Percentiles rank a stretch among this genome's conserved stretches.
These are phyloP conservation scores for Leptatherina wallacei DNA, from an alignment of 2,797 vertebrate genomes.

Conservation along the genomic window DNA sequence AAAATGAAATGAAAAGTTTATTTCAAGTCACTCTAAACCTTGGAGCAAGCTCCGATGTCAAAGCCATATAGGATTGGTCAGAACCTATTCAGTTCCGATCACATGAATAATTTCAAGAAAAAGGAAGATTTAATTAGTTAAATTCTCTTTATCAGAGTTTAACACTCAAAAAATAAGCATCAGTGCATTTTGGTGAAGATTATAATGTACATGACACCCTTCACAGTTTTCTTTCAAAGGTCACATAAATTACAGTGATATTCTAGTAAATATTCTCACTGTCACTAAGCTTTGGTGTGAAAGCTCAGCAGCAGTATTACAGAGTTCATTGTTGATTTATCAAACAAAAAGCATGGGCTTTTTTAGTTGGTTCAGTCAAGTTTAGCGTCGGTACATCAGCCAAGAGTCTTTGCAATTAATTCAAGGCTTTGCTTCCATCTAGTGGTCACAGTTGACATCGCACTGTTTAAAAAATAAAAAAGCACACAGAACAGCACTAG, in stretches of 20 bases:
- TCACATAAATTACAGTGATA: neutral
- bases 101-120: neutral
- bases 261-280: neutral
- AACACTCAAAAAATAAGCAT: neutral
- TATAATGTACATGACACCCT: neutral
- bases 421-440: slow-evolving; percentile 51
- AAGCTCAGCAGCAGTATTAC: neutral
- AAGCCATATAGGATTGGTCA: neutral
- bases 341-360: neutral
- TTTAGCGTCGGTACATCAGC: neutral
- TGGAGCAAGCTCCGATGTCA: neutral
- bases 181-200: neutral
- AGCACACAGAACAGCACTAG: neutral
- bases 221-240: neutral
- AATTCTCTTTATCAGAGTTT: too few relatives aligned
- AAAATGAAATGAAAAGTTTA: neutral
- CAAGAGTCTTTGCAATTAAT: slow-evolving; percentile 1
- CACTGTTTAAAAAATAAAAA: neutral
- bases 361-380: neutral
- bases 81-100: neutral
- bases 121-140: neutral
- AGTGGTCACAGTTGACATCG: slow-evolving; percentile 23
- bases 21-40: neutral
- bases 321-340: neutral
- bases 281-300: neutral